Evolutionary conservation across 2,797 vertebrate genomes (phyloP), one percentile per base, ranked within the genome.

Genomic region (Eremophila alpestris): DNA sequence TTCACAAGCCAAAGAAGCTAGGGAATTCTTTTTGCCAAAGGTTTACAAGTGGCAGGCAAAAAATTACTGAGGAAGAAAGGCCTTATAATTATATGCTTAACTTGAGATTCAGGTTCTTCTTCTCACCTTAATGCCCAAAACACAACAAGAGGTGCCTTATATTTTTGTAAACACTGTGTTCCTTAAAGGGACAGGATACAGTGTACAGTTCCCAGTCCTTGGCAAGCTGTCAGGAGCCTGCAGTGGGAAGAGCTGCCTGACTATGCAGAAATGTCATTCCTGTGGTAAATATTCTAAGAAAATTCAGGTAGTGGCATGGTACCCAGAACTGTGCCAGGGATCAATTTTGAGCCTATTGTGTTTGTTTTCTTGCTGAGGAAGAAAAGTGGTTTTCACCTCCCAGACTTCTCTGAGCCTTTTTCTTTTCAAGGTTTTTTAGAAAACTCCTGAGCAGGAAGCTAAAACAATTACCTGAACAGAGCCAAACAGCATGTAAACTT

Each of bases 21-120:
- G 82, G 52, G 38, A 91, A 63, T 69, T 56, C 46, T 64, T 87
- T 80, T 36, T 81, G 82, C 63, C 80, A 82, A 65, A 89, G 40
- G 12, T 91, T 91, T 87, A 83, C 23, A 41, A 92, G 43, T 41
- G 87, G n/a, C 56, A 69, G 30, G 32, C 18, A 83, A 89, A 93
- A 92, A 73, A 58, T 11, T 41, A 73, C 19, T 49, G 45, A 82
- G 56, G 74, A 88, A 70, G 73, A 87, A 92, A 89, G 19, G 11
- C 38, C 77, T 90, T 91, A 74, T 77, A 90, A 95, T 95, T 94
- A 94, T 79, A 82, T 52, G 48, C 74, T 81, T 55, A 80, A 71
- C 87, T 36, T 76, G 91, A 86, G 91, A 91, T 67, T 94, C 94
- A 94, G 83, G 94, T 96, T 93, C 63, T 93, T 91, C 89, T 65